Evolutionary conservation across 37 sponge, comb jelly and placozoan genomes (phyloP), one percentile per base, ranked within the genome.

Genomic region (Cliona cf. orientalis): DNA sequence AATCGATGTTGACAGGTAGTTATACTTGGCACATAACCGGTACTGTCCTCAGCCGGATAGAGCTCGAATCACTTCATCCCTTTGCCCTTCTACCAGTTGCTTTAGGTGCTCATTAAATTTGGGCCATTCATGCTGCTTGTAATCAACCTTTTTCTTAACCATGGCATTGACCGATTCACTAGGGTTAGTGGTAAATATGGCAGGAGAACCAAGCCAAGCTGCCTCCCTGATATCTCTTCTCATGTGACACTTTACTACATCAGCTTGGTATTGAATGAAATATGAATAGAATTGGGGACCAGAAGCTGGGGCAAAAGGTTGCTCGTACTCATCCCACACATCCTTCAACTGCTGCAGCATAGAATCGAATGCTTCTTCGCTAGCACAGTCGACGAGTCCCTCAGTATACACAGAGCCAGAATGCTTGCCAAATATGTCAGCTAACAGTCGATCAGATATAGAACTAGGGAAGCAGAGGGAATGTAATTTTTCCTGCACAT

Each of bases 381-480:
- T 41, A 31, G 42, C 21, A 11, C 34, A 12, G 53, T 87, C 87
- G 7, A 87, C 87, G 5, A 87, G 45, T 3, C 87, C 81, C 57
- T 79, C 87, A 17, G 22, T 22, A 34, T 80, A 55, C 28, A 28
- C 25, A 29, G 32, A 41, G 32, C 75, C 68, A 23, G 22, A 44
- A 80, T 34, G 68, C 41, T 87, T 72, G 1, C 87, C 87, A 80
- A 80, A 87, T 29, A 87, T 87, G 39, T 87, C 87, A 22, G 42
- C 42, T 6, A 80, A 31, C 57, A 80, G 67, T 35, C 63, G 70
- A 1, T 87, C 23, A 38, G 69, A 12, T n/a, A 87, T 72, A 40
- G 31, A 42, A 68, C 3, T 53, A 38, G 39, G 80, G 55, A 26
- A n/a, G 28, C 58, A 58, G 61, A 25, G n/a, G 6, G 12, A 21